Percentiles rank a stretch among this genome's conserved stretches.
These are phyloP conservation scores for Melanitta fusca DNA, from an alignment of 2,797 vertebrate genomes.

Conservation along the genomic window DNA sequence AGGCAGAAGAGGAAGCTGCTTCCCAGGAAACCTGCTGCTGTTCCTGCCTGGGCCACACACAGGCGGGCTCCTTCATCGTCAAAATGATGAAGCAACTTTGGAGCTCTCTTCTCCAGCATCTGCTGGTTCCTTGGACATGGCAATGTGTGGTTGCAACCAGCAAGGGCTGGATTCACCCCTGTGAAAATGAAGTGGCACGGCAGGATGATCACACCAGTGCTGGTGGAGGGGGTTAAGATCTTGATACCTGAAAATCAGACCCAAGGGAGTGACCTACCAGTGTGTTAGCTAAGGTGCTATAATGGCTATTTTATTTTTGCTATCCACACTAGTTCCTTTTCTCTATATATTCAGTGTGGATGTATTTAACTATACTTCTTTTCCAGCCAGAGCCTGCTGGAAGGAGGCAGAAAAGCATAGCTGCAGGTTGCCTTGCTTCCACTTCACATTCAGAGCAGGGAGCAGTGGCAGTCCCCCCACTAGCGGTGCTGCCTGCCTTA, in stretches of 20 bases:
- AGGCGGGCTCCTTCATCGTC: not conserved
- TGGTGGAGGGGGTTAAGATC: not conserved
- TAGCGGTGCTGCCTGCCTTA: rapidly evolving
- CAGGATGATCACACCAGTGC: rapidly evolving
- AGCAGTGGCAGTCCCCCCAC: not conserved
- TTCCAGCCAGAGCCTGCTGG: not conserved
- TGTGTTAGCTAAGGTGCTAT: not conserved
- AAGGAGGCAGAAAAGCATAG: not conserved
- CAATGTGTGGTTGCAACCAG: rapidly evolving
- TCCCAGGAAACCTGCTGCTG: not conserved
- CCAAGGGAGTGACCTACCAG: not conserved
- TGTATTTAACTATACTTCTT: not conserved
- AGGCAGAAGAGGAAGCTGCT: not conserved
- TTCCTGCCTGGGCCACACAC: rapidly evolving
- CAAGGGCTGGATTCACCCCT: not conserved
- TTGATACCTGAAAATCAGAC: not conserved
- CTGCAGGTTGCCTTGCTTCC: not conserved
- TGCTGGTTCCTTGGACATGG: not conserved
- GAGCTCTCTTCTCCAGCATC: not conserved
- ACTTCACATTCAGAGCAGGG: not conserved
- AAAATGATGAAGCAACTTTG: rapidly evolving
- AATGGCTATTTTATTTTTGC: not conserved
- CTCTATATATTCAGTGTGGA: not conserved
- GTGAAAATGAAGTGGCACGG: not conserved
- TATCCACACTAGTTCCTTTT: not conserved